phyloP scores from a whole-genome alignment of 2,113 vertebrate species.

The Orcinus orca region DNA sequence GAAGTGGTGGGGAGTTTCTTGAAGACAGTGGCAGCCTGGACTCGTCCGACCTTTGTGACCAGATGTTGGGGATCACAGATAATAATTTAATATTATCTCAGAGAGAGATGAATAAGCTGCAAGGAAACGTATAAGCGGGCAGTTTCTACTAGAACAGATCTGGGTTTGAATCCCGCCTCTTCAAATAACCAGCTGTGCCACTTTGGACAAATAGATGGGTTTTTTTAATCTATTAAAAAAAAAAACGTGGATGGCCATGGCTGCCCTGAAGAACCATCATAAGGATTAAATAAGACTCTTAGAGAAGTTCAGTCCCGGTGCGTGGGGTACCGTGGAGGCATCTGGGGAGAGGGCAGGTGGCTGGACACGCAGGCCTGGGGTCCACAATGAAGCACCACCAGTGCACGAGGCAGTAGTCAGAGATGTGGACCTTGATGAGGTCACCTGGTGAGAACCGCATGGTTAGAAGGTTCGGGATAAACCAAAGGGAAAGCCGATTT shows the following conservation, averaged over 20 bases:
- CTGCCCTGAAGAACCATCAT: neutral
- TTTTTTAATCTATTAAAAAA: neutral
- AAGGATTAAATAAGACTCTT: neutral
- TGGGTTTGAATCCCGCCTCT: neutral
- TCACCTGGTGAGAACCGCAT: neutral
- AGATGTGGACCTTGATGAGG: neutral
- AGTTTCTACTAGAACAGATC: neutral
- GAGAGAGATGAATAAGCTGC: neutral
- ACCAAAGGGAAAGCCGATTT: neutral
- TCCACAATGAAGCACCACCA: neutral
- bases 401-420: neutral
- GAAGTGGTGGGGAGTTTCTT: neutral
- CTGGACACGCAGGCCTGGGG: neutral
- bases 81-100: too few relatives aligned
- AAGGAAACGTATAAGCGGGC: neutral
- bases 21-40: neutral
- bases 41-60: neutral
- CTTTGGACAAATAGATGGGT: neutral
- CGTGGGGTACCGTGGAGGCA: neutral
- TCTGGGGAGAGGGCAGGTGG: too few relatives aligned
- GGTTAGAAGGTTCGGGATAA: neutral
- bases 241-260: neutral
- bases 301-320: neutral
- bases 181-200: neutral
- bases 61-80: too few relatives aligned